phyloP scores from a whole-genome alignment of 2,113 vertebrate species.

The Sialia sialis region DNA sequence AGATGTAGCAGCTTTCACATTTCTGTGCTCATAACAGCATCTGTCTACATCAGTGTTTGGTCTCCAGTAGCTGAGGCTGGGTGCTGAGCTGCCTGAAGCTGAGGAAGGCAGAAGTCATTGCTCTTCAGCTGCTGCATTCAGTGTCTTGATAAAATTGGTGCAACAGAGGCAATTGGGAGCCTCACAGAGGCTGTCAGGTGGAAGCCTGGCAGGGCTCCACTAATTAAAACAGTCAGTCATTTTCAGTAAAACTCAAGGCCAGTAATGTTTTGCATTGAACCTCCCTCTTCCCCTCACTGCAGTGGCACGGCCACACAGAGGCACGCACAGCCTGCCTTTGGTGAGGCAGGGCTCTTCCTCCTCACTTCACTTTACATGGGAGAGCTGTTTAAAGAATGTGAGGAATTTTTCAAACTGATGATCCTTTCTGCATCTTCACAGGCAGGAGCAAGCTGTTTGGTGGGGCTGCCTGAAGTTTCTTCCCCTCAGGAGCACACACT shows the following conservation, averaged over 20 bases:
- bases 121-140: neutral
- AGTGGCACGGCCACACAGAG: rapidly evolving
- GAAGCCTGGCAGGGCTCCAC: neutral
- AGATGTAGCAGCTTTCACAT: neutral
- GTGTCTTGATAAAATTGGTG: neutral
- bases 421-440: neutral
- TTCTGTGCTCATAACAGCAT: neutral
- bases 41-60: rapidly evolving
- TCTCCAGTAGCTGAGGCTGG: neutral
- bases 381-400: neutral
- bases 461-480: neutral
- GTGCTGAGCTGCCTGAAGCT: neutral
- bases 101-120: neutral
- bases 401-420: neutral
- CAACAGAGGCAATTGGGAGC: neutral
- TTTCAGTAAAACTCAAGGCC: neutral
- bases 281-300: neutral
- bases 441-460: neutral
- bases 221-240: neutral
- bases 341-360: neutral
- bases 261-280: neutral
- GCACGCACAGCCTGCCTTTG: neutral
- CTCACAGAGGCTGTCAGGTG: neutral
- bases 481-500: neutral
- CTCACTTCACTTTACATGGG: neutral